phyloP scores from a whole-genome alignment of 2,797 vertebrate genomes.

The Onychomys leucogaster region DNA sequence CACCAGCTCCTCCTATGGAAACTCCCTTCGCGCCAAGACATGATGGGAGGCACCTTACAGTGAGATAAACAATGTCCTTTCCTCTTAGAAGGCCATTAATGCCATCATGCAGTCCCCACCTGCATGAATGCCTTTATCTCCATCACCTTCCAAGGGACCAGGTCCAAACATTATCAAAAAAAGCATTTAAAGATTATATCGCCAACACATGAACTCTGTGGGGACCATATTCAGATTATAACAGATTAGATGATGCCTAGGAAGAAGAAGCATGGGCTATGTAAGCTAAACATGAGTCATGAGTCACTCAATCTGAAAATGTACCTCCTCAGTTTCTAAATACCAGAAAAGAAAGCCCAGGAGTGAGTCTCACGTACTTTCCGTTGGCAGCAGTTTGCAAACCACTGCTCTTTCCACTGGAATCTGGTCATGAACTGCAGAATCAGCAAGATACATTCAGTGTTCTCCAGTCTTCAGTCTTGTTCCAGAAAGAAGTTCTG shows the following conservation, averaged over 20 bases:
- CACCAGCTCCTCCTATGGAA: fast-evolving
- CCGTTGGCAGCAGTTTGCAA: neutral
- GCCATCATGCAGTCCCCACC: fast-evolving
- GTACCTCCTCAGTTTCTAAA: neutral
- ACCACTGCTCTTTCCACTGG: neutral
- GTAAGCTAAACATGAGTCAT: neutral
- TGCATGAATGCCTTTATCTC: neutral
- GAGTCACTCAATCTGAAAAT: neutral
- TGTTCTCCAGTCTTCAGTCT: neutral
- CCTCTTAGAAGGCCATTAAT: neutral
- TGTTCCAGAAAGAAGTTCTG: neutral
- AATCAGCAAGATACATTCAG: neutral
- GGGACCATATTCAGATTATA: neutral
- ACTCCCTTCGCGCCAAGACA: neutral
- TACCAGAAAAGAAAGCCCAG: neutral
- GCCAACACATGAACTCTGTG: neutral
- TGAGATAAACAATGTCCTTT: too few species aligned
- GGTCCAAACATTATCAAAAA: neutral
- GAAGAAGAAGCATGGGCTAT: neutral
- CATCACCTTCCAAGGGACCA: too few species aligned
- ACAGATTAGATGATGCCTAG: neutral
- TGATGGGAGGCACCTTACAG: too few species aligned
- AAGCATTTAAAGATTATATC: neutral
- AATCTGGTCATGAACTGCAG: neutral
- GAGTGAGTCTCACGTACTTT: neutral